Base-by-base conservation (phyloP, 1,140 invertebrate species). In the Coelopa frigida region DNA sequence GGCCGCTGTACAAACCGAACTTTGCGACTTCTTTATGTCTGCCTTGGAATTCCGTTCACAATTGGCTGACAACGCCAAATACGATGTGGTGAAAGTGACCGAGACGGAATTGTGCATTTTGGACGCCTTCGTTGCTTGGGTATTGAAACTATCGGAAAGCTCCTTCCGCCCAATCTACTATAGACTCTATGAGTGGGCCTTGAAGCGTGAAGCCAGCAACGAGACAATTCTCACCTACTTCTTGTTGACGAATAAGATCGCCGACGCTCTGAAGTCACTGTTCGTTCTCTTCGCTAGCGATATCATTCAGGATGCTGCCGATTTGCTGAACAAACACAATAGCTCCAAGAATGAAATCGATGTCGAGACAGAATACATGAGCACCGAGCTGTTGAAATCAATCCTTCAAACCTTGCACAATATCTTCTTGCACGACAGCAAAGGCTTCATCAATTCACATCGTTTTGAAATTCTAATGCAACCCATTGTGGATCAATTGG, bases 231-330 rank as follows among this genome's bases (percentile, higher is more conserved):
- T 70, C 5, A 72, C 70, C 21, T 74, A 72, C 64, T 79, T 68
- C 68, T 80, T 83, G 59, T 61, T 93, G 22, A 85, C 84, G 33
- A 78, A 75, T 41, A 81, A 78, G 18, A 80, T 94, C 44, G 87
- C 89, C 0, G 81, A 88, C 37, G 81, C 80, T 40, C 68, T 97
- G 7, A 89, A 92, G 68, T 86, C 86, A 18, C 71, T 97, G 0
- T 97, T 96, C 66, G 81, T 89, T 2, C 69, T 92, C 20, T 94
- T 96, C 68, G 89, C 90, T 38, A 84, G 83, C 5, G 83, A 89
- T 56, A 84, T 94, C 52, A 70, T 94, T 1, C 82, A 84, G 56
- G 84, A 92, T 61, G 82, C 87, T 1, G 81, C 87, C 0, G 70
- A 78, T 4, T 59, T 89, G 2, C 63, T 96, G 17, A 73, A 78